A percentile compares a stretch with the other conserved stretches of the same genome.
phyloP scores from a whole-genome alignment of 2,113 vertebrate species.

The Pao palembangensis region DNA sequence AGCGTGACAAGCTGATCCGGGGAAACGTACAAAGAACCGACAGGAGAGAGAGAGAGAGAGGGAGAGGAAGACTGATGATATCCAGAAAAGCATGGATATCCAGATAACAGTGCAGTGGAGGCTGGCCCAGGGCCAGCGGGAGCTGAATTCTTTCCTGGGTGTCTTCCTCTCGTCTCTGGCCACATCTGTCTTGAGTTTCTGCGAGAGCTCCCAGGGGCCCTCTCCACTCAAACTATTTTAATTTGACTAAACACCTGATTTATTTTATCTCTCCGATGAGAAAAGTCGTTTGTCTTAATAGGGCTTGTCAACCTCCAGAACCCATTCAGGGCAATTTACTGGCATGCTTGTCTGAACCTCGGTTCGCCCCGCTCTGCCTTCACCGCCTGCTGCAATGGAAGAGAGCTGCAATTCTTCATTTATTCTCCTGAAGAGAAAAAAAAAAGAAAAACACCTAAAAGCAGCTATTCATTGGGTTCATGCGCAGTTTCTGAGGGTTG shows the following conservation, averaged over 20 bases:
- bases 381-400: conserved; percentile 80
- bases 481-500: conserved; percentile 86
- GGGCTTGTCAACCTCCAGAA: conserved; percentile 95
- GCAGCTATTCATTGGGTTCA: conserved; percentile 90
- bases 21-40: conserved; percentile 45
- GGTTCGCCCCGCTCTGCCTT: conserved; percentile 66
- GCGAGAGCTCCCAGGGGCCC: conserved; percentile 90
- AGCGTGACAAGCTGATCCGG: conserved; percentile 72
- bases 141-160: conserved; percentile 82
- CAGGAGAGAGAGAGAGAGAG: conserved; percentile 19
- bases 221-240: conserved; percentile 99
- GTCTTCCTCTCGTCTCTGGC: conserved; percentile 85
- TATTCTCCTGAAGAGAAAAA: conserved; percentile 80
- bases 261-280: conserved; percentile 99
- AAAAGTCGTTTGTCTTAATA: conserved; percentile 99
- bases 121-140: conserved; percentile 64
- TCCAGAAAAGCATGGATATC: conserved; percentile 42
- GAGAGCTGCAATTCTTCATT: conserved; percentile 92
- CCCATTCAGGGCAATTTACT: conserved; percentile 96
- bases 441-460: conserved; percentile 81
- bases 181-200: conserved; percentile 99
- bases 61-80: conserved; percentile 19
- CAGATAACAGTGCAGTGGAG: conserved; percentile 57
- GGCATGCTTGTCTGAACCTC: conserved; percentile 77
- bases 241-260: conserved; percentile 99